phyloP scores from a whole-genome alignment of 2,797 vertebrate species.

The Acropternis orthonyx region DNA sequence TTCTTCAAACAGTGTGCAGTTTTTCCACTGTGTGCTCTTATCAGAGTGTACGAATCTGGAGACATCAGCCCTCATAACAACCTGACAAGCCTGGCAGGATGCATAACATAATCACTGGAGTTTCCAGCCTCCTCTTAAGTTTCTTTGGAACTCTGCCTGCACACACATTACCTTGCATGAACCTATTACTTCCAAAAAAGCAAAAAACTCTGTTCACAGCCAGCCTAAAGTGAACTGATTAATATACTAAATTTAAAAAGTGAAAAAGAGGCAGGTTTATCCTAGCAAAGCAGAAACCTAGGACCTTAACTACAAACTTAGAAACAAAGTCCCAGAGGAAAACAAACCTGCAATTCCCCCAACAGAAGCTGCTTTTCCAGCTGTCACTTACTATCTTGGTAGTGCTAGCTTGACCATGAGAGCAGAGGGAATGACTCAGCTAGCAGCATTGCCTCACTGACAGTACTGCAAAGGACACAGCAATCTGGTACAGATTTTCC shows the following conservation, averaged over 20 bases:
- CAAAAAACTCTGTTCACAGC: neutral
- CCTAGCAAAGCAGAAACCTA: neutral
- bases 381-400: conserved; percentile 26
- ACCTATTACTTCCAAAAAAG: neutral
- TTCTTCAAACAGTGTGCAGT: neutral
- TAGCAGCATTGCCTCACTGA: neutral
- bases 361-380: conserved; percentile 10
- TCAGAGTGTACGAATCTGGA: neutral
- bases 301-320: neutral
- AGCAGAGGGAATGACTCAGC: conserved; percentile 13
- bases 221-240: neutral
- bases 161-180: neutral
- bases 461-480: neutral
- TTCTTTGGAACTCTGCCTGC: conserved; percentile 9
- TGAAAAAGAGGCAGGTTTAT: neutral
- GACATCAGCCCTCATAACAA: accelerated
- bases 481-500: neutral
- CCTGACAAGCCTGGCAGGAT: neutral
- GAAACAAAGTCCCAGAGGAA: neutral
- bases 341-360: neutral
- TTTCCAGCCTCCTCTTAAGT: conserved; percentile 9
- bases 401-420: neutral
- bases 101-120: neutral
- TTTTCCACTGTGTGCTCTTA: neutral
- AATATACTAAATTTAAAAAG: neutral